A percentile compares a stretch with the other conserved stretches of the same genome.
Conservation (phyloP, 1,140 invertebrate species). For the Pissodes strobi region DNA sequence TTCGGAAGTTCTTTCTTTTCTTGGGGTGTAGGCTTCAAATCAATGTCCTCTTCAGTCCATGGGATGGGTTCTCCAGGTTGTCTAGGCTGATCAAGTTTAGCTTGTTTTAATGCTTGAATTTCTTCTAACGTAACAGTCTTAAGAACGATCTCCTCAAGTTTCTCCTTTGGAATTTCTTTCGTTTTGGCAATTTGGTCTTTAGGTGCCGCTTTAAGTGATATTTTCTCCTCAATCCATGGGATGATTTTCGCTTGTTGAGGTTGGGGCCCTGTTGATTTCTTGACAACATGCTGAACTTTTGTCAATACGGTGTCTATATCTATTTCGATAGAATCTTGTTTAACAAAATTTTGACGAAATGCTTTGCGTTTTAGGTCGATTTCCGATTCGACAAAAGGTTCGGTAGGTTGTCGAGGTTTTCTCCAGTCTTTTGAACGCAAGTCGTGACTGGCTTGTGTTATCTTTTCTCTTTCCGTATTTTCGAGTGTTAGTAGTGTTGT, state of each 20-base stretch:
- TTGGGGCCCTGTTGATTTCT: not conserved
- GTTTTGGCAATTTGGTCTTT: constrained; percentile 42
- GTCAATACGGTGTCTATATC: constrained; percentile 27
- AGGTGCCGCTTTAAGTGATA: constrained; percentile 42
- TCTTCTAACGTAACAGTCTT: constrained; percentile 24
- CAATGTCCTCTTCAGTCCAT: constrained; percentile 57
- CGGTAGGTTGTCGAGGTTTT: constrained; percentile 29
- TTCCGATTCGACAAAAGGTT: constrained; percentile 39
- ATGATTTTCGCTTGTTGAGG: constrained; percentile 33
- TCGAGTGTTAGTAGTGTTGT: not conserved
- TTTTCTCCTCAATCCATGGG: constrained; percentile 46
- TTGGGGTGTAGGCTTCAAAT: constrained; percentile 54
- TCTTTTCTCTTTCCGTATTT: constrained; percentile 1
- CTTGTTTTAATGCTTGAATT: constrained; percentile 28
- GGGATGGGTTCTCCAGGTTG: constrained; percentile 46
- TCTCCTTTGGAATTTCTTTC: constrained; percentile 44
- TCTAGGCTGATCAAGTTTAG: constrained; percentile 25
- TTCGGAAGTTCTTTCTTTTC: constrained; percentile 55
- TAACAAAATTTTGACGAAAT: constrained; percentile 5
- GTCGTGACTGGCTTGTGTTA: not conserved
- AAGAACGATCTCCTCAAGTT: constrained; percentile 24
- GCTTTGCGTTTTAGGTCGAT: not conserved
- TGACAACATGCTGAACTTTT: constrained; percentile 13
- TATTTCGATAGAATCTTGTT: constrained; percentile 28
- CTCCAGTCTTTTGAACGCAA: constrained; percentile 20